Percentiles rank a stretch among this genome's conserved stretches.
These are phyloP conservation scores for Panthera uncia DNA, from an alignment of 2,113 vertebrate species.

Conservation along the genomic window DNA sequence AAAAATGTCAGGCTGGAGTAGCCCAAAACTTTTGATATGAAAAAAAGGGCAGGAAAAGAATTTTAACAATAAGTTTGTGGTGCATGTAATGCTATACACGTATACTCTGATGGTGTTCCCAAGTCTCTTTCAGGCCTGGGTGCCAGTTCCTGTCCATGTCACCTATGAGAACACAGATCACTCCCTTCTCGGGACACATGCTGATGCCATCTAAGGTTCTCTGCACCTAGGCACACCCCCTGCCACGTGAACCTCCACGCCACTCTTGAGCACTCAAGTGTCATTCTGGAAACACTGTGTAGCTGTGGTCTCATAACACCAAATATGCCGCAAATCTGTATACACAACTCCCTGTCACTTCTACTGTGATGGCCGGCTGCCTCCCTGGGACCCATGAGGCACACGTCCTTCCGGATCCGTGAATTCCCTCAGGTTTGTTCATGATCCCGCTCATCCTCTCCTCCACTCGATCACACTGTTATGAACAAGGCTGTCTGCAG, in stretches of 20 bases:
- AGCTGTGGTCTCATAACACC: background rate
- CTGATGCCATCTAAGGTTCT: background rate
- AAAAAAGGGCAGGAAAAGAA: background rate
- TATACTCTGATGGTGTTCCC: background rate
- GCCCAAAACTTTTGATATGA: background rate
- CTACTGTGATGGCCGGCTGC: background rate
- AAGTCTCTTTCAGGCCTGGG: background rate
- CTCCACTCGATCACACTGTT: background rate
- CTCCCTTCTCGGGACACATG: background rate
- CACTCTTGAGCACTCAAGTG: background rate
- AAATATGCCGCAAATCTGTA: background rate
- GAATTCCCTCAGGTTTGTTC: background rate
- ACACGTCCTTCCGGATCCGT: background rate
- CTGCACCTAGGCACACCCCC: background rate
- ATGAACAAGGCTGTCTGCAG: background rate
- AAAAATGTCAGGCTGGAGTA: background rate
- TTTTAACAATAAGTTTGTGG: background rate
- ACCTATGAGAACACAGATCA: background rate
- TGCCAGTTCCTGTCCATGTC: background rate
- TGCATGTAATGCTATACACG: rapidly evolving
- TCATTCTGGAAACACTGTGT: background rate
- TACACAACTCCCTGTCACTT: background rate
- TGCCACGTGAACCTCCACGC: background rate
- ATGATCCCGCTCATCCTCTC: too few species aligned
- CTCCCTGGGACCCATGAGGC: background rate